Evolutionary conservation across 2,113 vertebrate genomes (phyloP), one percentile per base, ranked within the genome.

Genomic region (Astur gentilis): DNA sequence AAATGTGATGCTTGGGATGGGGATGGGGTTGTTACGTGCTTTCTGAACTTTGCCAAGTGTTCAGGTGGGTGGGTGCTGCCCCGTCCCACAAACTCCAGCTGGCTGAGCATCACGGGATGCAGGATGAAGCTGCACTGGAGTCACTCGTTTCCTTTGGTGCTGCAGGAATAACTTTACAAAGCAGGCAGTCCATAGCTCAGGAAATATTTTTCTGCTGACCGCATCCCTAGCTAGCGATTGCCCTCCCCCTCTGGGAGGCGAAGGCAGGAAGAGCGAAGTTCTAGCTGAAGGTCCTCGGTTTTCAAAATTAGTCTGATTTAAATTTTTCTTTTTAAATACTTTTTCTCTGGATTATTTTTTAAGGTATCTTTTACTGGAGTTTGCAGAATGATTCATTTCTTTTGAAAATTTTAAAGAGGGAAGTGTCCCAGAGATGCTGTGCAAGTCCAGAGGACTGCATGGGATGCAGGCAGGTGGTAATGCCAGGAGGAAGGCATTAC

Each of bases 171-270:
- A 47, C 75, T 89, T 89, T 29, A 80, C 71, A 88, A 87, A 95
- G 62, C 29, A 65, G 14, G 79, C 2, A 0, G 32, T 58, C 89
- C 13, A 1, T 44, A 83, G 83, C 57, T 84, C 70, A 84, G 87
- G 91, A 97, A 92, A 87, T 95, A 45, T n/a, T 93, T 95, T 82
- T 73, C 58, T 82, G 73, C 77, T 95, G 77, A 91, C 49, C 2
- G 2, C 66, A 91, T 95, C 36, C 27, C 32, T 67, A 60, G 54
- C 77, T 49, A 89, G 58, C 3, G 12, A 61, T 61, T 87, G 45
- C 58, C 64, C 50, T 92, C 45, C 64, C 25, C 7, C 60, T 93
- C 65, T 40, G 47, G 61, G 49, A 89, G 25, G 17, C 3, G 0
- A 78, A 85, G 32, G 27, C 52, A 91, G 57, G 81, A 96, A 90